Conservation (phyloP, 2,888 invertebrate species). For the Pyralis farinalis region DNA sequence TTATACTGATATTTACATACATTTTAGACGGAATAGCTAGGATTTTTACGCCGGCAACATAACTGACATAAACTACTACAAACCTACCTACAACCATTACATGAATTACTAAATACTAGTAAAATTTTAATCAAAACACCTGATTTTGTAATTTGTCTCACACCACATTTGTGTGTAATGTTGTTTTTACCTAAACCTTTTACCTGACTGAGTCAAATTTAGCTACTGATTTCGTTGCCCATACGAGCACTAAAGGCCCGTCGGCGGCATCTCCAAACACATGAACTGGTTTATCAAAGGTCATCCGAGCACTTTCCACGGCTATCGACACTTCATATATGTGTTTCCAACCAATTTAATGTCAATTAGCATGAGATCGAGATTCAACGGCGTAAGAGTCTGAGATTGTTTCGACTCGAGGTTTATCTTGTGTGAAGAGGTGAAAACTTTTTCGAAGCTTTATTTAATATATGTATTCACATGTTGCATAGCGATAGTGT, state of each 20-base stretch:
- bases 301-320: constrained; percentile 44
- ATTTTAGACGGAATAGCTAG: no score
- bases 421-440: background rate
- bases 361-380: constrained; percentile 45
- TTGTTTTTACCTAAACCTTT: no score
- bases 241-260: background rate
- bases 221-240: background rate
- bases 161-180: no score
- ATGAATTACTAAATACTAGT: no score
- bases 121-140: no score
- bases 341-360: constrained; percentile 48
- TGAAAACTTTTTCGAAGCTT: constrained; percentile 5
- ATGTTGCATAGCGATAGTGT: no score
- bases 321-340: constrained; percentile 35
- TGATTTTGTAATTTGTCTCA: no score
- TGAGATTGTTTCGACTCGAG: constrained; percentile 21
- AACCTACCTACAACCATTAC: no score
- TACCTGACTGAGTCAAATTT: background rate
- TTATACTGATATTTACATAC: no score
- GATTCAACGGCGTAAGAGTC: constrained; percentile 33
- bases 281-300: constrained; percentile 34
- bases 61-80: no score
- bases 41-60: no score
- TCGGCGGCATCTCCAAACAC: constrained; percentile 21
- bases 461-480: constrained; percentile 5